These are phyloP conservation scores for Epinotia ramella DNA, from an alignment of 2,888 invertebrate species.

Conservation along the genomic window DNA sequence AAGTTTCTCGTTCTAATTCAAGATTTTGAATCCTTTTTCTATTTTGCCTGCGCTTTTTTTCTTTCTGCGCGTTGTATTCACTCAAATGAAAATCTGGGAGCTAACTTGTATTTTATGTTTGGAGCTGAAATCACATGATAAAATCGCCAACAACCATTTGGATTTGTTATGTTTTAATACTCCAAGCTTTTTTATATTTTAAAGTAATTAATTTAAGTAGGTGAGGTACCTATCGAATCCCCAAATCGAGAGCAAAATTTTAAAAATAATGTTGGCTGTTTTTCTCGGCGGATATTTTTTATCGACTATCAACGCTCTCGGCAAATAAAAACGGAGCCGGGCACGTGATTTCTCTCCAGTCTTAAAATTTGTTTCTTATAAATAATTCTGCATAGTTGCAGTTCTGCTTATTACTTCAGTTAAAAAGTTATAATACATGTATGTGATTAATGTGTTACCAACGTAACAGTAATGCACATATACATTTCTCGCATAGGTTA, in stretches of 20 bases:
- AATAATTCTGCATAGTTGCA: neutral
- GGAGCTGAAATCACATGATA: neutral
- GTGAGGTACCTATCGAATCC: slow-evolving; percentile 16
- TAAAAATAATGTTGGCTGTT: slow-evolving; percentile 60
- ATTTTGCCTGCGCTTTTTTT: neutral
- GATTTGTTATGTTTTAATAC: neutral
- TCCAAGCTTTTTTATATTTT: neutral
- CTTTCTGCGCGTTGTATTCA: neutral
- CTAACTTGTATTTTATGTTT: neutral
- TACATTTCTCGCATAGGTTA: no score
- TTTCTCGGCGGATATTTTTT: slow-evolving; percentile 56
- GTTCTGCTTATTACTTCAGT: neutral
- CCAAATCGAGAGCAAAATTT: slow-evolving; percentile 52
- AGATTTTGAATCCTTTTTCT: slow-evolving; percentile 6
- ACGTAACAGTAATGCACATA: no score
- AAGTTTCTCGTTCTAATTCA: slow-evolving; percentile 35
- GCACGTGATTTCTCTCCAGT: slow-evolving; percentile 5
- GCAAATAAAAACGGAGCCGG: slow-evolving; percentile 41
- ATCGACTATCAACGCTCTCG: slow-evolving; percentile 55
- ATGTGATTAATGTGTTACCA: no score
- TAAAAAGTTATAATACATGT: neutral
- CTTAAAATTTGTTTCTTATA: slow-evolving; percentile 5
- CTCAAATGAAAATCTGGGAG: neutral
- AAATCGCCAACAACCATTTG: neutral
- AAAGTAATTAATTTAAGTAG: slow-evolving; percentile 27